These are phyloP conservation scores for Mormyrus lacerda DNA, from an alignment of 2,113 vertebrate species.

Conservation along the genomic window DNA sequence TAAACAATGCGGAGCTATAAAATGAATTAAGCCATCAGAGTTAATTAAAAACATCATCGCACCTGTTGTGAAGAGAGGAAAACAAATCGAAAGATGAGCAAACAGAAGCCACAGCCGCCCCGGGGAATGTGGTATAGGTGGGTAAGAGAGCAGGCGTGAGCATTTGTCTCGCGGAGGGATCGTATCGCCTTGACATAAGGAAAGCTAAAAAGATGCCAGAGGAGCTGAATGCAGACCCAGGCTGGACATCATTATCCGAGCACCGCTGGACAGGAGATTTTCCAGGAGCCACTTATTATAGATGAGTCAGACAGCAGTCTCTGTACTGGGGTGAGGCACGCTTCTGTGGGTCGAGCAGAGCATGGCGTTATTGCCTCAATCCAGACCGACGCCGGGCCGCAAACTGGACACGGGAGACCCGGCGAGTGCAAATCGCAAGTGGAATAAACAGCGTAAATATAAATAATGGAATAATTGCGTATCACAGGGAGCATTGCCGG, in stretches of 20 bases:
- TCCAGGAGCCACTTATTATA: slow-evolving; percentile 47
- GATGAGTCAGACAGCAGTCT: slow-evolving; percentile 31
- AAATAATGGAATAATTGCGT: neutral
- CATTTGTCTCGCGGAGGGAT: neutral
- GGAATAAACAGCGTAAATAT: neutral
- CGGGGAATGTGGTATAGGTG: neutral
- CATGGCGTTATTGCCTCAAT: neutral
- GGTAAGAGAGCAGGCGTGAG: neutral
- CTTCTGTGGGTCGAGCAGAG: neutral
- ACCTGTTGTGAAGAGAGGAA: neutral
- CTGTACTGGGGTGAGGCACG: neutral
- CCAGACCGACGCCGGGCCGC: neutral
- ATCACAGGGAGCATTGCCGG: neutral
- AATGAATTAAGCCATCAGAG: slow-evolving; percentile 43
- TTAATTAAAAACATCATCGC: slow-evolving; percentile 38
- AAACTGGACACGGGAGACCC: neutral
- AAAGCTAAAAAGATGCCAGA: neutral
- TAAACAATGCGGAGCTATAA: slow-evolving; percentile 38
- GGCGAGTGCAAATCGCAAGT: neutral
- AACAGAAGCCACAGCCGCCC: neutral
- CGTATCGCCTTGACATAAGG: slow-evolving; percentile 16
- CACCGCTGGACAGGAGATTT: slow-evolving; percentile 39
- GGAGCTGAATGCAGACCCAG: slow-evolving; percentile 39
- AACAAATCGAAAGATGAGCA: slow-evolving; percentile 8
- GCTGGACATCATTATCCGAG: slow-evolving; percentile 26